A percentile compares a stretch with the other conserved stretches of the same genome.
Conservation (phyloP, 1,140 invertebrate genomes). For the Macrotrachela quadricornifera region DNA sequence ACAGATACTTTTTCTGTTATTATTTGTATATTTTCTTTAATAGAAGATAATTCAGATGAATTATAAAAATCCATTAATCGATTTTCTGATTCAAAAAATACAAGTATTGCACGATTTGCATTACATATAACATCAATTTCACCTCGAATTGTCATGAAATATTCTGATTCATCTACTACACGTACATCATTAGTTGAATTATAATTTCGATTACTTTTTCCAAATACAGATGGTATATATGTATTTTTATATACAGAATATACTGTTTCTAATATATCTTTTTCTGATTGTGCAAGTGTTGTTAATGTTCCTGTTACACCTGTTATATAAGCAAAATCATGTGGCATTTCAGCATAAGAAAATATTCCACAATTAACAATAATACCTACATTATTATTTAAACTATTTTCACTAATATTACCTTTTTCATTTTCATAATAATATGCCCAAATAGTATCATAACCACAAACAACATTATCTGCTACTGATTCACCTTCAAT, state of each 20-base stretch:
- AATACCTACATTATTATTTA: background rate
- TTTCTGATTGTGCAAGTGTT: background rate
- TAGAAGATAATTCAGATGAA: background rate
- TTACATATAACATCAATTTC: background rate
- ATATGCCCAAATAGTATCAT: background rate
- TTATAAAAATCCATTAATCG: background rate
- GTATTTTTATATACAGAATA: background rate
- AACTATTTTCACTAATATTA: background rate
- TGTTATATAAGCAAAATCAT: background rate
- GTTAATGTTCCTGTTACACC: background rate
- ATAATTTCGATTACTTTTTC: background rate
- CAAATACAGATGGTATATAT: background rate
- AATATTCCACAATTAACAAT: no score
- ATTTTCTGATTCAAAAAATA: background rate
- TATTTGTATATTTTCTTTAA: background rate
- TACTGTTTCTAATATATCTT: background rate
- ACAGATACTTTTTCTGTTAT: background rate
- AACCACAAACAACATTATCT: background rate
- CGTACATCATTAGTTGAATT: background rate
- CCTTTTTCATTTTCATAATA: background rate
- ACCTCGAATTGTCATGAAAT: background rate
- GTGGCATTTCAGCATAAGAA: background rate
- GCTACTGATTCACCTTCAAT: background rate
- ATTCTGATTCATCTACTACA: background rate
- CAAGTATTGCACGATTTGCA: background rate